Evolutionary conservation across 2,888 invertebrate species (phyloP).

Genomic region (Sminthurides aquaticus): DNA sequence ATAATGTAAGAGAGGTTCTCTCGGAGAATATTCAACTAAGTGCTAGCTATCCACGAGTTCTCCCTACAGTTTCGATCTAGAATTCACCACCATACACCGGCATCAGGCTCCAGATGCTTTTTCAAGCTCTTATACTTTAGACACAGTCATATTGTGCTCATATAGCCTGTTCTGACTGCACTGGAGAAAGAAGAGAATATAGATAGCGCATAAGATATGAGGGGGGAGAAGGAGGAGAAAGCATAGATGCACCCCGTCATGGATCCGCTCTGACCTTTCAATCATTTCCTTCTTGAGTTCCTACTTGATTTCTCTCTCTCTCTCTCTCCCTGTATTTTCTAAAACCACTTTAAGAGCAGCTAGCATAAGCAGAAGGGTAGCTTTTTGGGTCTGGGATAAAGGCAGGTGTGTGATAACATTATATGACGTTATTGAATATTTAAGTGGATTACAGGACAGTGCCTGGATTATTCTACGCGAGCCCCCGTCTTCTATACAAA

Average conservation of each 20-base stretch:
- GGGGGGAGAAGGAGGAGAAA: too few species aligned
- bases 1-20: too few species aligned
- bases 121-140: neutral
- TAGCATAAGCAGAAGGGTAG: neutral
- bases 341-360: too few species aligned
- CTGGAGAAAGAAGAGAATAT: neutral
- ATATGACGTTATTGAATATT: neutral
- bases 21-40: too few species aligned
- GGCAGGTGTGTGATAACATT: neutral
- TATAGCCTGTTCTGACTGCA: neutral
- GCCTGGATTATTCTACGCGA: neutral
- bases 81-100: too few species aligned
- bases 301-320: neutral
- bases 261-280: constrained; percentile 19
- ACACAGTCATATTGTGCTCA: too few species aligned
- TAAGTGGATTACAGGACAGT: neutral
- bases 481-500: too few species aligned
- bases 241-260: constrained; percentile 17
- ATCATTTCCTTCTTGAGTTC: constrained; percentile 5
- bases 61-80: too few species aligned
- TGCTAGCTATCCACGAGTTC: too few species aligned
- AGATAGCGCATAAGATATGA: neutral
- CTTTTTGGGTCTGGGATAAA: neutral
- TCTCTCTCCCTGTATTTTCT: neutral
- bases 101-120: neutral